Evolutionary conservation across 2,113 vertebrate species (phyloP), one percentile per base, ranked within the genome.

Genomic region (Gambusia holbrooki): DNA sequence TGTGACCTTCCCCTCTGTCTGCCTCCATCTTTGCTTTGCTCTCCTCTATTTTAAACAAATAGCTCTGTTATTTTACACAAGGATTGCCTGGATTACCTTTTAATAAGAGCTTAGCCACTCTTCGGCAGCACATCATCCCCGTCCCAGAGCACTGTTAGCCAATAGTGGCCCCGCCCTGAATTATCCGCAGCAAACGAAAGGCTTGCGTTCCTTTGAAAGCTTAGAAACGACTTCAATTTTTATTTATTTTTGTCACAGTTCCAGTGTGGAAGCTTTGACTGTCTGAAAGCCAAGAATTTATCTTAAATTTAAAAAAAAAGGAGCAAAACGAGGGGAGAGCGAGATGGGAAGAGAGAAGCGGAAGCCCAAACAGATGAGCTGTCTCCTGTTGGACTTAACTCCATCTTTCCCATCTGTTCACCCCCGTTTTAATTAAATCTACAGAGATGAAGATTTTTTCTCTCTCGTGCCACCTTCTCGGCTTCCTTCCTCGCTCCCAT

Each of bases 341-440:
- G 35, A 58, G 69, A 86, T 84, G 58, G 71, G 62, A 69, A 84
- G 76, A 83, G 76, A 83, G 81, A 84, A 77, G 86, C 81, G 69
- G 93, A 93, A 95, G 93, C 94, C 95, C 91, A 94, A 95, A 96
- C 96, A 97, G 96, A 97, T 96, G 96, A 97, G 95, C 81, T 83
- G 94, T 96, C 96, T 97, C 96, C 94, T 94, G 95, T 94, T 96
- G 95, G 95, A 94, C 93, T 94, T 96, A 94, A 93, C 95, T 96
- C 96, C 93, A 88, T 96, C 96, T 96, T 95, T 93, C 95, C 96
- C 97, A 98, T 99, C 97, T 99, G 97, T 96, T 99, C 96, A 78
- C 94, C 93, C 93, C 83, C 84, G 94, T 96, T 98, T 98, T 98
- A 99, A 98, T 99, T 98, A 98, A 98, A 98, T 97, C 97, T 97